Conservation (phyloP, 2,888 invertebrate species). For the Macrophya alboannulata region DNA sequence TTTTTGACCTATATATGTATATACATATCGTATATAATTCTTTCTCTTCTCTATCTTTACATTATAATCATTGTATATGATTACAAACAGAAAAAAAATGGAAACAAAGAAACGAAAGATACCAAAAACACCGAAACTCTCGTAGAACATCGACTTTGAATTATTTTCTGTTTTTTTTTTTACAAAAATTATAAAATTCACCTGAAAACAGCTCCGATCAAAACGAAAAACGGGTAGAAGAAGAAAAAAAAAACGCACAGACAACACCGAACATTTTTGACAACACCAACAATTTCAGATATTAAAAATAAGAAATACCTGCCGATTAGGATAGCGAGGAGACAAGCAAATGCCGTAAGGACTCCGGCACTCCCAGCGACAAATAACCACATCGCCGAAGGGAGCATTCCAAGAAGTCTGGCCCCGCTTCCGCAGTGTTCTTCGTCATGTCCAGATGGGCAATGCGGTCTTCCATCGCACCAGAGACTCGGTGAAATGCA, state of each 20-base stretch:
- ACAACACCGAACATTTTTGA: no score
- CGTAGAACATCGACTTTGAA: background rate
- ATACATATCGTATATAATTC: conserved; percentile 72
- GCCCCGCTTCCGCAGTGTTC: conserved; percentile 82
- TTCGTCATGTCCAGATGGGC: conserved; percentile 85
- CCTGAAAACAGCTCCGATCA: no score
- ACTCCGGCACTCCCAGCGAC: conserved; percentile 78
- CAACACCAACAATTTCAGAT: background rate
- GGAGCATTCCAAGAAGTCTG: conserved; percentile 83
- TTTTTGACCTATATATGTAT: conserved; percentile 84
- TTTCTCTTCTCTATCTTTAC: conserved; percentile 81
- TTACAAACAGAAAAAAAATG: background rate
- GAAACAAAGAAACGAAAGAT: no score
- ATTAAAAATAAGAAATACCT: conserved; percentile 71
- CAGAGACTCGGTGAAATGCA: conserved; percentile 79
- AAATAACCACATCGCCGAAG: conserved; percentile 76
- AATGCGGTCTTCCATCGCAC: conserved; percentile 80
- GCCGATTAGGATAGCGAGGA: conserved; percentile 78
- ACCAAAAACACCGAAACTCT: no score
- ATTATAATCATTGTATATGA: background rate
- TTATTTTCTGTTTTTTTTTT: no score
- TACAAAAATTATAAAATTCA: no score
- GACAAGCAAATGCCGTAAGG: conserved; percentile 80
- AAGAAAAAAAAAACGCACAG: no score
- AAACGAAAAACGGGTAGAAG: no score